phyloP scores from a whole-genome alignment of 2,888 invertebrate species.

The Limnephilus rhombicus region DNA sequence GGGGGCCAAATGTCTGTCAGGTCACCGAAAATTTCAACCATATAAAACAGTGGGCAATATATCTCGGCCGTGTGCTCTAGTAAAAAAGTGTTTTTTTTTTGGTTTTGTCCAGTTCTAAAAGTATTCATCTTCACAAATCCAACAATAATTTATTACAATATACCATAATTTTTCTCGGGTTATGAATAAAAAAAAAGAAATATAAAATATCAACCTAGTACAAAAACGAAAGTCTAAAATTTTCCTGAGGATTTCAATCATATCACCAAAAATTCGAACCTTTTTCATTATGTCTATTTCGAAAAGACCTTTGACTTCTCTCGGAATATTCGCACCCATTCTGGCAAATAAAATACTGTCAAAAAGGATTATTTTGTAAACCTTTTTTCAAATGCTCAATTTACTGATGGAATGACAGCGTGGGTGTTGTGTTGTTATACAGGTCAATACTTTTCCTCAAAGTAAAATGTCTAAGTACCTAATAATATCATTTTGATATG shows the following conservation, averaged over 20 bases:
- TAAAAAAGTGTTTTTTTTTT: no score
- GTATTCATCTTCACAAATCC: no score
- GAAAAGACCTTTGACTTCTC: neutral
- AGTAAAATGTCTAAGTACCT: neutral
- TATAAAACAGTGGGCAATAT: no score
- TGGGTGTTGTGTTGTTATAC: neutral
- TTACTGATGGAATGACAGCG: neutral
- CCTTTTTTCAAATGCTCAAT: neutral
- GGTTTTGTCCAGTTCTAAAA: no score
- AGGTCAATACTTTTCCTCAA: neutral
- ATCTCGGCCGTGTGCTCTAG: no score
- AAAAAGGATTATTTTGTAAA: neutral
- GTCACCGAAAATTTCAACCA: no score
- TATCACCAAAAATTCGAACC: neutral
- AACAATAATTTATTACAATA: no score
- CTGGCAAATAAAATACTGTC: neutral
- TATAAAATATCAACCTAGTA: neutral
- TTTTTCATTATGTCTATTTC: neutral
- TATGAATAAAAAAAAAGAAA: neutral
- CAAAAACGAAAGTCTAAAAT: neutral
- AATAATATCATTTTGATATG: neutral
- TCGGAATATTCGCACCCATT: neutral
- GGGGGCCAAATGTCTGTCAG: no score
- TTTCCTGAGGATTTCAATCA: neutral
- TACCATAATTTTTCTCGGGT: no score